phyloP scores from a whole-genome alignment of 2,797 vertebrate species.

The Bovichtus diacanthus region DNA sequence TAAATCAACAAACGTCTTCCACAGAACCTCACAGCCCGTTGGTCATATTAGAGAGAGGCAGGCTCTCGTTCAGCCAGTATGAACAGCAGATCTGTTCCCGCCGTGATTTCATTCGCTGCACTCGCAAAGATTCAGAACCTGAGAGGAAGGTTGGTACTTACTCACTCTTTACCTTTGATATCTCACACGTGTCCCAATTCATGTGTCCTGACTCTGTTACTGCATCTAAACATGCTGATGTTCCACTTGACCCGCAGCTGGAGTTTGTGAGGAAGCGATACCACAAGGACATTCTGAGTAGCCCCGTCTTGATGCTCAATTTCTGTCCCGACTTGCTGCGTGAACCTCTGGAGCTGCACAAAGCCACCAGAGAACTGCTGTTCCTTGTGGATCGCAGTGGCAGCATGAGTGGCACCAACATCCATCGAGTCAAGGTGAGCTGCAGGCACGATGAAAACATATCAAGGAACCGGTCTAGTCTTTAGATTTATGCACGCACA shows the following conservation, averaged over 20 bases:
- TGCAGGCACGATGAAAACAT: neutral
- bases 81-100: slow-evolving; percentile 89
- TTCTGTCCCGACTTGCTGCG: slow-evolving; percentile 90
- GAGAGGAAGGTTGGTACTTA: slow-evolving; percentile 88
- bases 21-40: slow-evolving; percentile 94
- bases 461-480: neutral
- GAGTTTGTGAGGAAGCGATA: slow-evolving; percentile 94
- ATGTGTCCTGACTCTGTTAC: neutral
- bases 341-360: slow-evolving; percentile 86
- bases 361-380: slow-evolving; percentile 90
- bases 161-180: neutral
- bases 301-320: slow-evolving; percentile 96
- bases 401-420: slow-evolving; percentile 79
- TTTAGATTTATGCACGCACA: neutral
- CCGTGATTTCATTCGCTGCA: slow-evolving; percentile 88
- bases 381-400: slow-evolving; percentile 90
- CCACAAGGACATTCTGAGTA: slow-evolving; percentile 95
- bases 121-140: slow-evolving; percentile 87
- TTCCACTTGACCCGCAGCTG: slow-evolving; percentile 78
- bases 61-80: slow-evolving; percentile 90
- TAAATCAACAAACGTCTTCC: neutral
- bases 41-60: slow-evolving; percentile 91
- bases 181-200: neutral
- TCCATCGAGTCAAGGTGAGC: slow-evolving; percentile 89
- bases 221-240: neutral